phyloP scores from a whole-genome alignment of 2,888 invertebrate species.

The Toxonevra muliebris region DNA sequence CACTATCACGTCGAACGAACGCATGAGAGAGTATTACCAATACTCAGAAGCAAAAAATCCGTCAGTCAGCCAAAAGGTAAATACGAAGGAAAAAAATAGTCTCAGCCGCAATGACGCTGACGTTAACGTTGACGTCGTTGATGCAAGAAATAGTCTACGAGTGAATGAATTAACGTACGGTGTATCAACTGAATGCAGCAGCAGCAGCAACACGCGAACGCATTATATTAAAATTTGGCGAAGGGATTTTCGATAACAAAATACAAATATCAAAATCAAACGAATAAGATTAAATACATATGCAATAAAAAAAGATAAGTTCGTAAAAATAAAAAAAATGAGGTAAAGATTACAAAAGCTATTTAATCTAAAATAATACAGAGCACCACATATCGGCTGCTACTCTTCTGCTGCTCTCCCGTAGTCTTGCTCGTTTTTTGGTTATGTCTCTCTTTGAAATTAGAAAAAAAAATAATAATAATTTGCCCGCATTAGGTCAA shows the following conservation, averaged over 20 bases:
- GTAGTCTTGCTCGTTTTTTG: neutral
- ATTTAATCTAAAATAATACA: neutral
- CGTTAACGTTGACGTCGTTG: neutral
- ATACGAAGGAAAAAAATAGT: neutral
- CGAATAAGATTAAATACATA: too few relatives aligned
- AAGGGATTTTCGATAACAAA: too few relatives aligned
- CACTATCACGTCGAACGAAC: slow-evolving; percentile 33
- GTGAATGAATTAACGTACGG: neutral
- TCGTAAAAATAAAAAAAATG: too few relatives aligned
- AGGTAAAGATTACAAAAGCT: too few relatives aligned
- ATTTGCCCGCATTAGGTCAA: slow-evolving; percentile 14
- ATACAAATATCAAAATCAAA: too few relatives aligned
- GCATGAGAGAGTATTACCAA: slow-evolving; percentile 11
- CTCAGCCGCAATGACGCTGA: neutral
- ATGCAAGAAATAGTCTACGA: neutral
- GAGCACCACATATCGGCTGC: neutral
- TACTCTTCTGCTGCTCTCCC: neutral
- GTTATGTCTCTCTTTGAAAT: too few relatives aligned
- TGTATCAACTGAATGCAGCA: neutral
- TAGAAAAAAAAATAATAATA: neutral
- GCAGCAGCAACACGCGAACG: neutral
- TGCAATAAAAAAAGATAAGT: too few relatives aligned
- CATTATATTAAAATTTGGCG: too few relatives aligned
- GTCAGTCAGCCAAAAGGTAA: neutral
- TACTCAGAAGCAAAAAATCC: neutral